phyloP scores from a whole-genome alignment of 2,888 invertebrate species.

The Lordiphosa andalusiaca region DNA sequence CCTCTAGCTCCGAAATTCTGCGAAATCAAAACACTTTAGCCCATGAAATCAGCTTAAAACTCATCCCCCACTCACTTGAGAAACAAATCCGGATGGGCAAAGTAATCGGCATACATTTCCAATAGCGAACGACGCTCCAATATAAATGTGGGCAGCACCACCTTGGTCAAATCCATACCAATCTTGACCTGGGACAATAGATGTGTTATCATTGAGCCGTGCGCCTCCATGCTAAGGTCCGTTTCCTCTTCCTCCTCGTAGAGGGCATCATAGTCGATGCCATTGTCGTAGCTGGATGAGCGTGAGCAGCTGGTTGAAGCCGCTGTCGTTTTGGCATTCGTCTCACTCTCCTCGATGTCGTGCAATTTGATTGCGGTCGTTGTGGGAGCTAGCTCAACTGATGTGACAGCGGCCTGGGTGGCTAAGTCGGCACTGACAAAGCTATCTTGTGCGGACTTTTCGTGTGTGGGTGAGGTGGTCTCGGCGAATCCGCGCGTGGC shows the following conservation, averaged over 20 bases:
- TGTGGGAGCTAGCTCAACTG: slow-evolving; percentile 2
- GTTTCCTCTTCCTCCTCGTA: slow-evolving; percentile 95
- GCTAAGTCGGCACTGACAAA: slow-evolving; percentile 19
- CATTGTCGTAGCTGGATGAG: slow-evolving; percentile 83
- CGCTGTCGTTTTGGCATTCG: slow-evolving; percentile 58
- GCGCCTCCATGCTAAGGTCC: slow-evolving; percentile 95
- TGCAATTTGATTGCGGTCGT: slow-evolving; percentile 48
- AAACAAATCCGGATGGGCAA: slow-evolving; percentile 99
- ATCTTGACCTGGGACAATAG: slow-evolving; percentile 98
- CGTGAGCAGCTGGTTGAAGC: slow-evolving; percentile 45
- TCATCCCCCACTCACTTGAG: slow-evolving; percentile 83
- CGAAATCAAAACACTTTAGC: slow-evolving; percentile 30
- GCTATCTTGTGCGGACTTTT: slow-evolving; percentile 60
- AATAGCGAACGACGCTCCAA: slow-evolving; percentile 97
- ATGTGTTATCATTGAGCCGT: slow-evolving; percentile 98
- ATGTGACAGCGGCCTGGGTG: slow-evolving; percentile 29
- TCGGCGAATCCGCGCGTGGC: slow-evolving; percentile 78
- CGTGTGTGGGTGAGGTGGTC: slow-evolving; percentile 75
- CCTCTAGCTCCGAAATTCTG: slow-evolving; percentile 93
- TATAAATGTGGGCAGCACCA: slow-evolving; percentile 98
- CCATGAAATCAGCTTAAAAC: neutral
- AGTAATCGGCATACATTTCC: slow-evolving; percentile 99
- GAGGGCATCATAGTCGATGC: slow-evolving; percentile 91
- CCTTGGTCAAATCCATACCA: slow-evolving; percentile 99
- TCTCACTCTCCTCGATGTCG: slow-evolving; percentile 74